Conservation (phyloP, 1,140 invertebrate species). For the Aphelinus certus region DNA sequence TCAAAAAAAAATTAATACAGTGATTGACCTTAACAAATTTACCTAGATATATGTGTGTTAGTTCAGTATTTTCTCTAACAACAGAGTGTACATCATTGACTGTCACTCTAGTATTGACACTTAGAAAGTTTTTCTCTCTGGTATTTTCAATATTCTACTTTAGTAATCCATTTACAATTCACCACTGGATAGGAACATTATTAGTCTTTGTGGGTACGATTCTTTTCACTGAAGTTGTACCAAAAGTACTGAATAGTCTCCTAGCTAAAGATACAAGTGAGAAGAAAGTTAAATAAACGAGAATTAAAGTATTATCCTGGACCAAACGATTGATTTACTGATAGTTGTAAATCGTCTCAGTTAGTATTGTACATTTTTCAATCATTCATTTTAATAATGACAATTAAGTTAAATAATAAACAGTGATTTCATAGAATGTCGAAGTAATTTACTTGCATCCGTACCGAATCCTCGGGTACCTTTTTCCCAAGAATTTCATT, state of each 20-base stretch:
- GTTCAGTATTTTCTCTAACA: slow-evolving; percentile 94
- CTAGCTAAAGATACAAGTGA: slow-evolving; percentile 33
- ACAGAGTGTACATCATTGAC: slow-evolving; percentile 94
- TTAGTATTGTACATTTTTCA: no score
- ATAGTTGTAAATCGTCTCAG: no score
- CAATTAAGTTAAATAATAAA: no score
- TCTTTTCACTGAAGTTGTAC: slow-evolving; percentile 83
- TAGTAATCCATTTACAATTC: slow-evolving; percentile 89
- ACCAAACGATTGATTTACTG: no score
- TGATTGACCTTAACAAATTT: slow-evolving; percentile 43
- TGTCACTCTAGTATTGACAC: slow-evolving; percentile 94
- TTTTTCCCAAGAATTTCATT: no score
- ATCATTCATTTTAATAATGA: no score
- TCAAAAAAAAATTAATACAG: no score
- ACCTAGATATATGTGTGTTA: slow-evolving; percentile 85
- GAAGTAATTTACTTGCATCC: no score
- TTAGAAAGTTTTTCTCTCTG: slow-evolving; percentile 94
- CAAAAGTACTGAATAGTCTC: slow-evolving; percentile 51
- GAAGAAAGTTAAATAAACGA: slow-evolving; percentile 45
- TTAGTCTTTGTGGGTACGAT: slow-evolving; percentile 94
- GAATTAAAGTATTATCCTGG: neutral
- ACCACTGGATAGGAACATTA: slow-evolving; percentile 92
- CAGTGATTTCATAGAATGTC: no score
- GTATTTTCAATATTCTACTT: slow-evolving; percentile 97
- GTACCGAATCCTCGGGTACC: no score